A percentile compares a stretch with the other conserved stretches of the same genome.
These are phyloP conservation scores for Antheraea assamensis DNA, from an alignment of 2,888 invertebrate genomes.

Conservation along the genomic window DNA sequence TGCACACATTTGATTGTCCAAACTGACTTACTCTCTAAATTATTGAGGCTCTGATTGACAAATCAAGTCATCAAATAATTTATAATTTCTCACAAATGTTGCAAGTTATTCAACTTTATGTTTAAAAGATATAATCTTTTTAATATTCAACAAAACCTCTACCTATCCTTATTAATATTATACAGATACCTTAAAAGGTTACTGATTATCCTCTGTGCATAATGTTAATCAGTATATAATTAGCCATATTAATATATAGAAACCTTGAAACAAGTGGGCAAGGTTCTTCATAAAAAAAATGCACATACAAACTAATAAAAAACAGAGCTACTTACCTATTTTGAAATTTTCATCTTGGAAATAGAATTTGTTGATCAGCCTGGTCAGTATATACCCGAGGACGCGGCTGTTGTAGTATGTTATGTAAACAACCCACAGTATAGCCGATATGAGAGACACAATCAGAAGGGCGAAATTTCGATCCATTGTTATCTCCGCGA, in stretches of 20 bases:
- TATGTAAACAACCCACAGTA: conserved; percentile 96
- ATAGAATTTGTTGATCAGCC: conserved; percentile 93
- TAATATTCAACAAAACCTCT: background rate
- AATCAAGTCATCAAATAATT: background rate
- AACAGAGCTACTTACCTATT: conserved; percentile 85
- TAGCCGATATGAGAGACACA: conserved; percentile 90
- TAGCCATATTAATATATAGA: background rate
- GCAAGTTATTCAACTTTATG: too few relatives aligned
- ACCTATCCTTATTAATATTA: background rate
- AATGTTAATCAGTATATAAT: background rate
- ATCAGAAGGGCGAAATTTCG: conserved; percentile 89
- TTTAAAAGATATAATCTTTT: background rate
- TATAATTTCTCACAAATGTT: background rate
- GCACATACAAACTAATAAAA: background rate
- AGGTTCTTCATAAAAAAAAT: conserved; percentile 8
- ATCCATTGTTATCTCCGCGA: conserved; percentile 87
- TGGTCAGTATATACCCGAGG: conserved; percentile 94
- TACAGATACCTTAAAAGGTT: background rate
- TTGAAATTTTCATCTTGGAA: conserved; percentile 93
- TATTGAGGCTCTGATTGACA: background rate
- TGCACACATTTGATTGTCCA: too few relatives aligned
- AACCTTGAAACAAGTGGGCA: conserved; percentile 2
- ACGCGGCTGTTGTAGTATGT: conserved; percentile 97
- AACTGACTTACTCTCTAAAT: background rate
- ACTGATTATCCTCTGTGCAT: background rate